Conservation (phyloP, 2,888 invertebrate species). For the Xestia c-nigrum region DNA sequence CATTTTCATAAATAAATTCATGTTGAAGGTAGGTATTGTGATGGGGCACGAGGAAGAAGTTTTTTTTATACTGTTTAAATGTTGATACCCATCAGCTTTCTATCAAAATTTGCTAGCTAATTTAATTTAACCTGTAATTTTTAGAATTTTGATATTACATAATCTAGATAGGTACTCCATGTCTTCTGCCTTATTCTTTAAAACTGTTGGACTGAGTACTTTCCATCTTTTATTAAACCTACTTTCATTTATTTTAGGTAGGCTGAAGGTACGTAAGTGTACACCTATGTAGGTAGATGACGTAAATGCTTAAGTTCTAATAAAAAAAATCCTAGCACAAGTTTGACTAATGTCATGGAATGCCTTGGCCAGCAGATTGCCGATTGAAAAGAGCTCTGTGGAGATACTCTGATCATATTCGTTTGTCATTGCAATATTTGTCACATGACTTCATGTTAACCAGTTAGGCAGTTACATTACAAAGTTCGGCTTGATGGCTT, state of each 20-base stretch:
- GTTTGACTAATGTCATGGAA: neutral
- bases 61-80: neutral
- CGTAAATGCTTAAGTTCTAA: neutral
- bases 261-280: neutral
- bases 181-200: neutral
- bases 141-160: neutral
- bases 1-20: slow-evolving; percentile 23
- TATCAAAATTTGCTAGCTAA: too few species aligned
- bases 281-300: neutral
- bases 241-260: neutral
- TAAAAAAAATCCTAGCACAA: neutral
- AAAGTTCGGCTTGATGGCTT: neutral
- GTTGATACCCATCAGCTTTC: neutral
- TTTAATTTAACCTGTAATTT: too few species aligned
- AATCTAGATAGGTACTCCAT: neutral
- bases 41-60: neutral
- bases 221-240: neutral
- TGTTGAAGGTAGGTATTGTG: neutral
- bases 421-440: neutral
- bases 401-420: neutral
- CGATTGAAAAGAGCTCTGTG: neutral
- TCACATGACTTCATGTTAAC: neutral
- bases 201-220: neutral
- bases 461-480: neutral
- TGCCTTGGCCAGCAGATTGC: neutral